Evolutionary conservation across 2,797 vertebrate species (phyloP), one percentile per base, ranked within the genome.

Genomic region (Orientallactaga sibirica): DNA sequence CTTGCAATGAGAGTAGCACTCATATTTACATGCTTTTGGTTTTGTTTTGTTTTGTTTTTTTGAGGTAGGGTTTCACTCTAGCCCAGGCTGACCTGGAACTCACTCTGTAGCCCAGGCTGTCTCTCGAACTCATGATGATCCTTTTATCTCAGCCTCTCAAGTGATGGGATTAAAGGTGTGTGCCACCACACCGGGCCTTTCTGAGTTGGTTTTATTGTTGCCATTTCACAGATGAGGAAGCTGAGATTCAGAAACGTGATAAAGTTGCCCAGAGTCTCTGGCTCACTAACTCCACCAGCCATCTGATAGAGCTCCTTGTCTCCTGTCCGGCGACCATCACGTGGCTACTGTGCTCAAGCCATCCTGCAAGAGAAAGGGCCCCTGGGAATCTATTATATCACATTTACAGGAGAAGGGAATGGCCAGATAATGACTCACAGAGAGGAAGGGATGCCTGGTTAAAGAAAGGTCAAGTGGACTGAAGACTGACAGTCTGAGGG

Each of bases 381-480:
- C 58, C 7, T 10, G 48, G 70, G 43, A 78, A 43, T 52, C 71
- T 68, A 83, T 24, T 66, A 33, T 20, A 68, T 20, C n/a, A 6
- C 48, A 41, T 37, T 62, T 62, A 29, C 33, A 43, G 58, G 55
- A 48, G 71, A 70, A 41, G 24, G 62, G 61, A 74, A 71, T 48
- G 52, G 71, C 3, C 90, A 88, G 78, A 43, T 33, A 58, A 61
- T 74, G 62, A 82, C 27, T 62, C 37, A 84, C 20, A 55, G 66
- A 52, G 82, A 71, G 16, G 83, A 61, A 88, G 74, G 22, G 37
- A 61, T 29, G 43, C 58, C 75, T 86, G 43, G 58, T 20, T 90
- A 73, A 85, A 95, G 27, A 73, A 85, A 95, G 27, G 61, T 81
- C 80, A 83, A 33, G 7, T 22, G 58, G 37, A 66, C 41, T 66